These are phyloP conservation scores for Sebastes matsubarae DNA, from an alignment of 2,797 vertebrate species.

Conservation along the genomic window DNA sequence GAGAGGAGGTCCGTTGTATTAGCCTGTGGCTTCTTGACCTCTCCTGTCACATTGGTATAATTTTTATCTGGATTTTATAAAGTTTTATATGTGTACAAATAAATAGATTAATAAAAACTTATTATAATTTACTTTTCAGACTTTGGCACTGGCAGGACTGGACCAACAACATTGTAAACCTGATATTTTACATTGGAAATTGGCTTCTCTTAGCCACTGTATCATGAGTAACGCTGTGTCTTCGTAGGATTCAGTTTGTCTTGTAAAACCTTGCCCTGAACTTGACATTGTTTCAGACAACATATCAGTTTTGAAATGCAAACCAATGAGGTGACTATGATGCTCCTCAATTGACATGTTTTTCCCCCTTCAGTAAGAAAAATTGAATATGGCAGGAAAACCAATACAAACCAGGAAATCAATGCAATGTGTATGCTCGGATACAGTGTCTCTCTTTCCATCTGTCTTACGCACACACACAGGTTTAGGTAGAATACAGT, in stretches of 20 bases:
- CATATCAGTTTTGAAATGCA: neutral
- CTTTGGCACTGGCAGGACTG: neutral
- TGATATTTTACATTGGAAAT: neutral
- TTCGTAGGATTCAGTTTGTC: neutral
- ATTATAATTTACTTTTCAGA: neutral
- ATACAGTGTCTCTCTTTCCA: neutral
- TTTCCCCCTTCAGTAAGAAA: neutral
- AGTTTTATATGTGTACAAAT: neutral
- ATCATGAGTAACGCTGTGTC: no score
- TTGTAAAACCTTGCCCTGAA: neutral
- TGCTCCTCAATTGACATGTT: neutral
- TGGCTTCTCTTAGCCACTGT: no score
- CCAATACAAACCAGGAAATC: conserved; percentile 5
- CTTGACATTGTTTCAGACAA: neutral
- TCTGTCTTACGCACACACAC: neutral
- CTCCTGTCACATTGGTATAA: no score
- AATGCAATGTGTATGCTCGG: neutral
- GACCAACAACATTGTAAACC: neutral
- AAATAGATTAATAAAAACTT: no score
- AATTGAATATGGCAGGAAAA: neutral
- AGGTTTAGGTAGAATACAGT: neutral
- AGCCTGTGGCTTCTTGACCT: no score
- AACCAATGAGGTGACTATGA: neutral
- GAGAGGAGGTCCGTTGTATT: no score
- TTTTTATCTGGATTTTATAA: no score